Percentiles rank a stretch among this genome's conserved stretches.
phyloP scores from a whole-genome alignment of 2,888 invertebrate species.

The Sicus ferrugineus region DNA sequence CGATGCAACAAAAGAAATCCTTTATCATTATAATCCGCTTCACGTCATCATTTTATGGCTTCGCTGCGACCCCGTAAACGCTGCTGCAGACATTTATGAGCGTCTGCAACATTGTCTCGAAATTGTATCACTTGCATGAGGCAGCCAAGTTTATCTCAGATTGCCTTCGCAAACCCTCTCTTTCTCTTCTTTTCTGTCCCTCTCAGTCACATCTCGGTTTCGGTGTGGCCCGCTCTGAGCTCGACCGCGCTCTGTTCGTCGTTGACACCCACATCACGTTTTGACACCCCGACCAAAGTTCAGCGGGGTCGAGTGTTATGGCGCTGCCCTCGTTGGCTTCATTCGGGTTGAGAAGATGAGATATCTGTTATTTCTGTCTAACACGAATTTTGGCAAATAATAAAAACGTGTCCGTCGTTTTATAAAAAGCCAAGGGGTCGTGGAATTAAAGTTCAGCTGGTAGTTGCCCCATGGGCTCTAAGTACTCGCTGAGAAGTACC shows the following conservation, averaged over 20 bases:
- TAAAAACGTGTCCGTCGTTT: too few species aligned
- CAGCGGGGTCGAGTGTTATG: too few species aligned
- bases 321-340: too few species aligned
- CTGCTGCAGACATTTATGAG: slow-evolving; percentile 24
- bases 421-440: too few species aligned
- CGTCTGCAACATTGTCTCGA: slow-evolving; percentile 26
- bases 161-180: neutral
- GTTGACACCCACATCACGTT: too few species aligned
- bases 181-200: neutral
- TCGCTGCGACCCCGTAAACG: slow-evolving; percentile 14
- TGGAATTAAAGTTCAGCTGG: too few species aligned
- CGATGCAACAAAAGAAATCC: neutral
- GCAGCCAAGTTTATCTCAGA: neutral
- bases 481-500: too few species aligned
- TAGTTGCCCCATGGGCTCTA: too few species aligned
- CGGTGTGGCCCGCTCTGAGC: neutral
- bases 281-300: too few species aligned
- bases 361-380: too few species aligned
- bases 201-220: neutral
- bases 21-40: neutral
- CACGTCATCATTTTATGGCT: slow-evolving; percentile 7
- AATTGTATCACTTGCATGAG: slow-evolving; percentile 6
- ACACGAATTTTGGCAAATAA: too few species aligned
- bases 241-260: neutral
- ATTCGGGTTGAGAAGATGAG: too few species aligned